Conservation (phyloP, 1,140 invertebrate genomes). For the Brachionus rotundiformis region DNA sequence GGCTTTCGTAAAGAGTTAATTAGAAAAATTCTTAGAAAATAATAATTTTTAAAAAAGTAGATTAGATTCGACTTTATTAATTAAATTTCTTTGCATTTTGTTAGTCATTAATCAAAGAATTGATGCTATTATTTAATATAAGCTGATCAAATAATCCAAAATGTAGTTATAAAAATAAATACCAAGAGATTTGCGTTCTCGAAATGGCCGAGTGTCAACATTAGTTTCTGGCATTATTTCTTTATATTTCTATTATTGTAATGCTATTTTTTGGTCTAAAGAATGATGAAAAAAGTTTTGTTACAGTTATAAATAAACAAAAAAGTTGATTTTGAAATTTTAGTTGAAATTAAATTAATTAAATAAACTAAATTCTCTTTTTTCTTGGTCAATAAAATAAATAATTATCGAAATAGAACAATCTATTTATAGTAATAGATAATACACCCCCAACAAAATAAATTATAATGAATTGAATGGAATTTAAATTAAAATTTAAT, state of each 20-base stretch:
- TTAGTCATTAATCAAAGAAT: too few relatives aligned
- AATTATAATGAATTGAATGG: neutral
- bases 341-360: too few relatives aligned
- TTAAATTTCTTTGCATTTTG: too few relatives aligned
- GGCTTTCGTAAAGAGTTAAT: too few relatives aligned
- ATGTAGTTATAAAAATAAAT: constrained; percentile 34
- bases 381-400: neutral
- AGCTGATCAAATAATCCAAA: neutral
- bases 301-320: too few relatives aligned
- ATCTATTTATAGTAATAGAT: neutral
- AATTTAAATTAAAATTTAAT: neutral
- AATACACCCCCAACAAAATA: neutral
- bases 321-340: neutral
- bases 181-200: constrained; percentile 57
- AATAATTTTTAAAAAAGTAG: neutral
- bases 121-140: neutral
- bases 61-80: too few relatives aligned
- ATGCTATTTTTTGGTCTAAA: too few relatives aligned
- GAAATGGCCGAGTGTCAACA: constrained; percentile 54
- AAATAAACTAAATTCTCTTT: neutral
- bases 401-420: neutral
- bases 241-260: too few relatives aligned
- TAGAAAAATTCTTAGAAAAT: too few relatives aligned
- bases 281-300: too few relatives aligned
- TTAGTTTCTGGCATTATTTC: constrained; percentile 44